Evolutionary conservation across 2,113 vertebrate genomes (phyloP), one percentile per base, ranked within the genome.

Genomic region (Heterochromis multidens): DNA sequence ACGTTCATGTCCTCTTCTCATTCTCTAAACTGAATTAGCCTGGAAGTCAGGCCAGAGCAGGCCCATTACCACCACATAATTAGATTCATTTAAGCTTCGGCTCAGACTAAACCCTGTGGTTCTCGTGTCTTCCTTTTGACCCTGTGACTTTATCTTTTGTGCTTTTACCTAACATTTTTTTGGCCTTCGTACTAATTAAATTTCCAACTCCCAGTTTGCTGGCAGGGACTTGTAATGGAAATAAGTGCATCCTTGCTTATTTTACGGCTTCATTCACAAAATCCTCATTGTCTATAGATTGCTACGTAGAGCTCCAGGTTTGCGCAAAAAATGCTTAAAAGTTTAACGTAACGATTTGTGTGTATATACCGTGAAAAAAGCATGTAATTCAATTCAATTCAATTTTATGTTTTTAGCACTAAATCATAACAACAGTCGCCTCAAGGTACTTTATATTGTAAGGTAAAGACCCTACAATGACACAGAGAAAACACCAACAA

Each of bases 61-160:
- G 52, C 31, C 77, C 90, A 91, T 89, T 88, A 84, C 85, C 63
- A 76, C 40, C 78, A 67, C 83, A 56, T 86, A 85, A 89, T 91
- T 76, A 81, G 67, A 87, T 59, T 89, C 11, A 91, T 77, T 83
- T 86, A 60, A 83, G 88, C 85, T 81, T 78, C 35, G 21, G 79
- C 80, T 81, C 25, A 60, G 25, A 31, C 80, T 74, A 72, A 87
- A 85, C 77, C 77, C 49, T 80, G 31, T 6, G n/a, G 1, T 43
- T 58, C 21, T 65, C 3, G 1, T 60, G 29, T 58, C 54, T 77
- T 33, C 19, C 56, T 70, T 67, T 60, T 56, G 57, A 86, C 79
- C 57, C 67, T 7, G 4, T 5, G 49, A 85, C 67, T 81, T 80
- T 58, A 56, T 62, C 67, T 58, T 61, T 74, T 62, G 14, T 54